Evolutionary conservation across 2,888 invertebrate species (phyloP).

Genomic region (Junonia oenone): DNA sequence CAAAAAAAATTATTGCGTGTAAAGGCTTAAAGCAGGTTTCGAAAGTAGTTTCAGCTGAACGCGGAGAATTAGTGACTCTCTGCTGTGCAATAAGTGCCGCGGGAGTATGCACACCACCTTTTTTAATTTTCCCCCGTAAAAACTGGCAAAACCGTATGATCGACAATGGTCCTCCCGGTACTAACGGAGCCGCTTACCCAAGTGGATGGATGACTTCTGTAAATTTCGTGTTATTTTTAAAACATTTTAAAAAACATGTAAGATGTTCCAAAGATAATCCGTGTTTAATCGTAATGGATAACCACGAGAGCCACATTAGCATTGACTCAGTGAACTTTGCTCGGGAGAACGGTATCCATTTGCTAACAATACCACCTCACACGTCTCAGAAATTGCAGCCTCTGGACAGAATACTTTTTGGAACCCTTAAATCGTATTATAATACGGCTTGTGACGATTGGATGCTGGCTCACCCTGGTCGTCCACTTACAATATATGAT

Average conservation of each 20-base stretch:
- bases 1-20: background rate
- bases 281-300: slow-evolving; percentile 32
- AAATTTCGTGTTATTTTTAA: slow-evolving; percentile 36
- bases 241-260: slow-evolving; percentile 39
- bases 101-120: slow-evolving; percentile 46
- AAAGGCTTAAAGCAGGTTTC: slow-evolving; percentile 47
- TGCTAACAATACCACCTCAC: slow-evolving; percentile 34
- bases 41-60: slow-evolving; percentile 45
- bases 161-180: slow-evolving; percentile 36
- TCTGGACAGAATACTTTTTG: slow-evolving; percentile 17
- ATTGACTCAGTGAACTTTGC: slow-evolving; percentile 37
- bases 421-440: slow-evolving; percentile 41
- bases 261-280: slow-evolving; percentile 29
- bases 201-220: slow-evolving; percentile 42
- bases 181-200: slow-evolving; percentile 28
- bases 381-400: background rate
- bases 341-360: slow-evolving; percentile 44
- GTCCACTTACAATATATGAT: slow-evolving; percentile 43
- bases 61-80: slow-evolving; percentile 44
- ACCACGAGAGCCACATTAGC: slow-evolving; percentile 37
- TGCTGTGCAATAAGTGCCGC: slow-evolving; percentile 41
- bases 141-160: slow-evolving; percentile 40
- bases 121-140: slow-evolving; percentile 34
- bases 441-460: slow-evolving; percentile 32
- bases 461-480: slow-evolving; percentile 42